Base-by-base conservation (phyloP, 2,888 invertebrate genomes). In the Acanthosepion pharaonis region DNA sequence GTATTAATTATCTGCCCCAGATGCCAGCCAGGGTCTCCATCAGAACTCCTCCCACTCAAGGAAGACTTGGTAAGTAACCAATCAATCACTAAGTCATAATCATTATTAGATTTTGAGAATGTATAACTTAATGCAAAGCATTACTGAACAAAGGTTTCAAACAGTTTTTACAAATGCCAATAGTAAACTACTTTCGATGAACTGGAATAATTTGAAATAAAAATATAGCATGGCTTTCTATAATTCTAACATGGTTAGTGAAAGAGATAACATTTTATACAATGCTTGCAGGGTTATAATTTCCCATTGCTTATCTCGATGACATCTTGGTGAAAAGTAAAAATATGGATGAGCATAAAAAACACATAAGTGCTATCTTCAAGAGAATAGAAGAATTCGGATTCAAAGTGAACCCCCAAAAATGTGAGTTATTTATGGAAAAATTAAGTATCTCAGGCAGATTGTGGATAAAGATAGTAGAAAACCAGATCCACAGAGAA, bases 11-110 rank as follows among this genome's bases (percentile, higher is more conserved):
- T 92, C 53, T 92, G 15, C 92, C 92, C 25, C 92, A 49, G 53
- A 92, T 92, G 92, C 28, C 92, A 51, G 53, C 20, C 33, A 25
- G 92, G 51, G 92, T 92, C n/a, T 92, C 92, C 92, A 92, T 92
- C 18, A 42, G 92, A 92, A 92, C 92, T 33, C 92, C 92, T 28
- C 92, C 92, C 20, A 33, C 28, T 51, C 49, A 92, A 23, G 92
- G 92, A 15, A 49, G 49, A 92, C 15, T 92, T 51, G 92, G 92
- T 92, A 92, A 92, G 92, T 92, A n/a, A 25, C 92, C n/a, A n/a
- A 78, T n/a, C 28, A 78, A 78, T n/a, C 78, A 78, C n/a, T 11
- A 9, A 78, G 5, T 2, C 1, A 6, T 64, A 64, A 5, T 64
- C 20, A 55, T 20, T 20, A 55, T 59, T 20, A 59, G 59, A 59